Conservation (phyloP, 1,140 invertebrate genomes). For the Drosophila arizonae region DNA sequence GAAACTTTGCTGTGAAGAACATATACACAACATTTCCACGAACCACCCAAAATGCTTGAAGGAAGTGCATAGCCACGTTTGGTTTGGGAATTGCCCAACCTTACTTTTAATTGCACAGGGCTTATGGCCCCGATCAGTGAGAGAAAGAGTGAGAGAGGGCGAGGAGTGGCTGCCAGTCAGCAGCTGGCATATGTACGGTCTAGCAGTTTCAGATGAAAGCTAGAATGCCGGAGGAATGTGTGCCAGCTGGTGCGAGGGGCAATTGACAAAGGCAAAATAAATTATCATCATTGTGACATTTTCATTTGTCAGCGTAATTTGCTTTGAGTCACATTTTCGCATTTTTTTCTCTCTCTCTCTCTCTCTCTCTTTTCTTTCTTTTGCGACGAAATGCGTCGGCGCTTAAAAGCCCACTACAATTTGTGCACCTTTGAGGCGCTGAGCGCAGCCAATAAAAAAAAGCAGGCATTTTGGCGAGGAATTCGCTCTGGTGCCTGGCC, state of each 20-base stretch:
- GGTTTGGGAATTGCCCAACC: constrained; percentile 41
- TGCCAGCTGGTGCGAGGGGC: constrained; percentile 42
- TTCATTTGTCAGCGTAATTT: constrained; percentile 79
- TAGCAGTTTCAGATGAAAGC: constrained; percentile 56
- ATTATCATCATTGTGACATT: constrained; percentile 80
- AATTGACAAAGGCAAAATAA: constrained; percentile 78
- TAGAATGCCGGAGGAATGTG: constrained; percentile 56
- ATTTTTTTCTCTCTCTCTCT: constrained; percentile 27
- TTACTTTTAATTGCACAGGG: constrained; percentile 69
- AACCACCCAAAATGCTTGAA: background rate
- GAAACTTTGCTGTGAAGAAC: background rate
- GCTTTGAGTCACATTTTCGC: constrained; percentile 68
- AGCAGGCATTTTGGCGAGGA: constrained; percentile 64
- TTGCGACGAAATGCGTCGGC: constrained; percentile 33
- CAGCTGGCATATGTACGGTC: constrained; percentile 12
- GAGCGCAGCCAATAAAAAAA: constrained; percentile 23
- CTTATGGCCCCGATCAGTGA: constrained; percentile 13
- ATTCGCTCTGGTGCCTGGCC: constrained; percentile 61
- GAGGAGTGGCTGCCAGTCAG: constrained; percentile 30
- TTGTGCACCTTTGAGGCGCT: constrained; percentile 40
- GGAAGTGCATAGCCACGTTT: constrained; percentile 1
- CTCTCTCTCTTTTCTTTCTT: background rate
- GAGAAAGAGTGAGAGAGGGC: no score
- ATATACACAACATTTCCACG: background rate
- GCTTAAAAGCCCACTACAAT: constrained; percentile 66